Evolutionary conservation across 2,113 vertebrate genomes (phyloP).

Genomic region (Rafetus swinhoei): DNA sequence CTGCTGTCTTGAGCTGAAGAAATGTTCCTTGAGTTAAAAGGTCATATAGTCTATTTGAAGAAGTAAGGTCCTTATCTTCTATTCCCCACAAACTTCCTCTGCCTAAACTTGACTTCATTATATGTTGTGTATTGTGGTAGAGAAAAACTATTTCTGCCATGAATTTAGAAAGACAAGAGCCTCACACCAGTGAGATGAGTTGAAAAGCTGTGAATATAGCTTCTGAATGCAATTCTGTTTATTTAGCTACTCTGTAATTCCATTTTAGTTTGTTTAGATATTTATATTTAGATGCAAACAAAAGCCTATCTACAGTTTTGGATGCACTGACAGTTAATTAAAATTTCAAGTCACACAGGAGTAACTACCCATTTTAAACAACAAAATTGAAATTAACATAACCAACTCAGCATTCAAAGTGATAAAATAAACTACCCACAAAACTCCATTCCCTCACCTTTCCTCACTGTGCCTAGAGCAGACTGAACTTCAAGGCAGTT

Average conservation of each 20-base stretch:
- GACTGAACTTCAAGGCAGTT: not conserved
- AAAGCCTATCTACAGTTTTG: not conserved
- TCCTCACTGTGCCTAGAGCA: not conserved
- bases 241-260: not conserved
- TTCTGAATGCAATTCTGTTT: not conserved
- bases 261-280: not conserved
- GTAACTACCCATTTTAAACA: not conserved
- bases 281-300: not conserved
- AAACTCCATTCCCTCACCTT: not conserved
- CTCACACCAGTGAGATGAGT: not conserved
- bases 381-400: not conserved
- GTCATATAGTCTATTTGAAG: slow-evolving; percentile 14
- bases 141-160: slow-evolving; percentile 4
- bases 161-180: not conserved
- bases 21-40: slow-evolving; percentile 51
- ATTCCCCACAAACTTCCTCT: slow-evolving; percentile 16
- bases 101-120: not conserved
- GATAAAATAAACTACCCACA: not conserved
- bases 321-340: not conserved
- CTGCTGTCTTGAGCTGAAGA: slow-evolving; percentile 74
- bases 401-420: not conserved
- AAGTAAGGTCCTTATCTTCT: slow-evolving; percentile 4
- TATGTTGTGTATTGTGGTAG: not conserved
- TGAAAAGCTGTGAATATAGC: not conserved
- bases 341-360: not conserved